Conservation (phyloP, 2,888 invertebrate species). For the Sesia apiformis region DNA sequence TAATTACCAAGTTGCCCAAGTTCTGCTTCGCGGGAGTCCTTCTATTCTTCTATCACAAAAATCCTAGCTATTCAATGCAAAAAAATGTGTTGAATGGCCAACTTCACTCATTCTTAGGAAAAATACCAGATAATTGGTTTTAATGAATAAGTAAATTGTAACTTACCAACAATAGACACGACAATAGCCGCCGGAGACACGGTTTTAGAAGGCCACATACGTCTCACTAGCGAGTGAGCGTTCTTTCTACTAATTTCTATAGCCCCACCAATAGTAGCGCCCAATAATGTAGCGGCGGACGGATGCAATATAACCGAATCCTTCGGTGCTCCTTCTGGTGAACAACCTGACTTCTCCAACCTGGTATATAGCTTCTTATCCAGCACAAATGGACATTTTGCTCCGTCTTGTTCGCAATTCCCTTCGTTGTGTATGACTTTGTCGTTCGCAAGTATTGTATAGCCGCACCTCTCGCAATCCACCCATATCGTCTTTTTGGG, state of each 20-base stretch:
- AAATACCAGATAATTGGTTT: too few species aligned
- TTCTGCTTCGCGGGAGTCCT: too few species aligned
- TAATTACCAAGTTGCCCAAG: too few species aligned
- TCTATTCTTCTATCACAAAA: too few species aligned
- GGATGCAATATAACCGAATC: conserved; percentile 58
- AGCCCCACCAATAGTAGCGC: conserved; percentile 55
- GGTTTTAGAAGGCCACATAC: conserved; percentile 64
- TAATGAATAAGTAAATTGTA: neutral
- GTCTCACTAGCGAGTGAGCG: conserved; percentile 47
- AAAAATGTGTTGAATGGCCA: too few species aligned
- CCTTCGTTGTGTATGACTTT: conserved; percentile 64
- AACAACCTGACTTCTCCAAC: conserved; percentile 45
- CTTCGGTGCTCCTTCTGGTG: conserved; percentile 47
- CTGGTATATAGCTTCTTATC: conserved; percentile 41
- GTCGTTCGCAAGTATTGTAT: conserved; percentile 74
- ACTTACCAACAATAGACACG: conserved; percentile 52
- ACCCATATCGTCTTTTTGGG: conserved; percentile 75
- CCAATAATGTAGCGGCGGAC: conserved; percentile 47
- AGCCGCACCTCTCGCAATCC: conserved; percentile 77
- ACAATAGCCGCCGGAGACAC: conserved; percentile 60
- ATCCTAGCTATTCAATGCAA: too few species aligned
- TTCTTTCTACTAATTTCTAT: conserved; percentile 44
- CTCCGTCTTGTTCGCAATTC: conserved; percentile 65
- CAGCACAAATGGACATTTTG: conserved; percentile 59
- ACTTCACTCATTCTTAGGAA: too few species aligned